Evolutionary conservation across 2,888 invertebrate species (phyloP).

Genomic region (Eupithecia vulgata): DNA sequence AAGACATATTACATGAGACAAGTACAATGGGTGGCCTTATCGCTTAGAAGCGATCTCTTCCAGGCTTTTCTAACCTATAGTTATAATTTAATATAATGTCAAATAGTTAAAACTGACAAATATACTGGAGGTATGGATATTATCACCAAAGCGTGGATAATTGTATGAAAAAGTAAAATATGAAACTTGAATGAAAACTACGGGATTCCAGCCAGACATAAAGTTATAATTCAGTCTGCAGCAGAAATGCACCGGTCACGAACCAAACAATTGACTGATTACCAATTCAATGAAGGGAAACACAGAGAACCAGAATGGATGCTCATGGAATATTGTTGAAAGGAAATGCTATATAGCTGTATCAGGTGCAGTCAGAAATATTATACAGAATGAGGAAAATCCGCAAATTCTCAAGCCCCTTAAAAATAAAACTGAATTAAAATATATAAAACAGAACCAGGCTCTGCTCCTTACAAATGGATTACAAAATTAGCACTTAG

Average conservation of each 20-base stretch:
- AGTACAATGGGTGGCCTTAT: too few species aligned
- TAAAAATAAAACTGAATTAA: neutral
- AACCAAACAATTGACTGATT: slow-evolving; percentile 69
- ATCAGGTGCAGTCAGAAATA: neutral
- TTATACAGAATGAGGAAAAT: neutral
- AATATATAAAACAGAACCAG: too few species aligned
- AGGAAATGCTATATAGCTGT: neutral
- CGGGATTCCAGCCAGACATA: slow-evolving; percentile 1
- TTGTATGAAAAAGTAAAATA: neutral
- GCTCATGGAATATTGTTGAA: slow-evolving; percentile 49
- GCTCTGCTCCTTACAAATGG: too few species aligned
- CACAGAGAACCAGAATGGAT: slow-evolving; percentile 55
- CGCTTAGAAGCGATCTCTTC: too few species aligned
- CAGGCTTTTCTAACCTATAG: too few species aligned
- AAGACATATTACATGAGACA: too few species aligned
- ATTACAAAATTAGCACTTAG: too few species aligned
- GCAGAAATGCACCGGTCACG: slow-evolving; percentile 53
- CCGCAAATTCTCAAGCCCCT: neutral
- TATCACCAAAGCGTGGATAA: too few species aligned
- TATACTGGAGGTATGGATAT: too few species aligned
- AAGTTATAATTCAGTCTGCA: slow-evolving; percentile 25
- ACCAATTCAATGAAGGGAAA: slow-evolving; percentile 78
- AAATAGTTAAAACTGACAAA: too few species aligned
- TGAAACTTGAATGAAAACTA: neutral
- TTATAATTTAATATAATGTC: too few species aligned